Evolutionary conservation across 2,888 invertebrate genomes (phyloP).

Genomic region (Zaprionus lineosus): DNA sequence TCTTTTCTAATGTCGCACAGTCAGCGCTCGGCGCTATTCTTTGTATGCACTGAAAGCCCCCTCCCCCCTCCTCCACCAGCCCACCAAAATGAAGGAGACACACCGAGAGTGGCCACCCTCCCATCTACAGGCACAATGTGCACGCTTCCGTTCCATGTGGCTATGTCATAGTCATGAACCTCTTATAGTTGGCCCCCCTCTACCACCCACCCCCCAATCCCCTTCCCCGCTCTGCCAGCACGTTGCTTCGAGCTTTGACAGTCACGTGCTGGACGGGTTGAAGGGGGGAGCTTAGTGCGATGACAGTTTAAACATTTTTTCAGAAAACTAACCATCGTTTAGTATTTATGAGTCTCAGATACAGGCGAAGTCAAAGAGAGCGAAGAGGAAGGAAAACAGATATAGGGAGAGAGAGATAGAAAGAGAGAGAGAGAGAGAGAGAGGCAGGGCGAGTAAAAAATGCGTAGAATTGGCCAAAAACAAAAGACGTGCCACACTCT

Average conservation of each 20-base stretch:
- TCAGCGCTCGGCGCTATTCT: conserved; percentile 5
- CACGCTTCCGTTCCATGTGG: too few species aligned
- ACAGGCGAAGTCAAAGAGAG: too few species aligned
- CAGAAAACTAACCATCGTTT: conserved; percentile 19
- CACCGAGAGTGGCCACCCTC: conserved; percentile 1
- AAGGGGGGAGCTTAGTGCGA: conserved; percentile 57
- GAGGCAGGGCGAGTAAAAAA: too few species aligned
- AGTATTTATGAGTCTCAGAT: conserved; percentile 1
- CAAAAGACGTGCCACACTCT: conserved; percentile 12
- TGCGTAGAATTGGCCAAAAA: conserved; percentile 11
- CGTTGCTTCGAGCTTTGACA: conserved; percentile 40
- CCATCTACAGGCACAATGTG: too few species aligned
- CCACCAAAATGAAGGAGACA: too few species aligned
- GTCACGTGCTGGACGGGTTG: conserved; percentile 64
- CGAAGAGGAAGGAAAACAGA: too few species aligned
- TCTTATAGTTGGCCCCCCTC: background rate
- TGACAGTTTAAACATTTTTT: conserved; percentile 43
- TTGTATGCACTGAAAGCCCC: conserved; percentile 32
- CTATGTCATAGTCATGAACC: conserved; percentile 18
- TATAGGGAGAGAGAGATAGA: too few species aligned
- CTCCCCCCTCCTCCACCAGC: background rate
- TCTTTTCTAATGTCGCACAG: conserved; percentile 45
- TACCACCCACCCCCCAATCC: background rate
- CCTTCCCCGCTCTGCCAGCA: conserved; percentile 17
- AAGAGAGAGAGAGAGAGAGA: too few species aligned